Evolutionary conservation across 2,797 vertebrate species (phyloP).

Genomic region (Centroberyx gerrardi): DNA sequence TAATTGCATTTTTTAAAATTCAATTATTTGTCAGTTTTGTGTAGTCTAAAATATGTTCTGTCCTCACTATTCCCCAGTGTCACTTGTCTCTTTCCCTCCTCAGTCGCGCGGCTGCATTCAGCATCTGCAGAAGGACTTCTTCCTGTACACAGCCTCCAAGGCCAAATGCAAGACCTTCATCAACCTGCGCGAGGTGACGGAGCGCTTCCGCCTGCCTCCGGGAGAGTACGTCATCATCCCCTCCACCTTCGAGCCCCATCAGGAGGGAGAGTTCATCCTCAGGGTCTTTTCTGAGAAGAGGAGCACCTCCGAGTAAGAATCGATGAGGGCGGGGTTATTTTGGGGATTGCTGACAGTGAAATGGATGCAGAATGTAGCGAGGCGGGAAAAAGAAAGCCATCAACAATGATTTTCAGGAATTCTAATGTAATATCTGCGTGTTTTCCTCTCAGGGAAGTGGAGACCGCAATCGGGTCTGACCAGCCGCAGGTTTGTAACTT

Average conservation of each 20-base stretch:
- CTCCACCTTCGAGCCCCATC: conserved; percentile 93
- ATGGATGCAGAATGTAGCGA: conserved; percentile 1
- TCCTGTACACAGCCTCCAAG: conserved; percentile 95
- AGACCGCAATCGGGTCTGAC: conserved; percentile 86
- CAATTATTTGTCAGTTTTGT: too few species aligned
- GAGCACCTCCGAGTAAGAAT: conserved; percentile 95
- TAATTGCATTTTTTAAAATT: neutral
- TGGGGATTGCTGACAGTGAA: conserved; percentile 7
- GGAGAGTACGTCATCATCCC: conserved; percentile 95
- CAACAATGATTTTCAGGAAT: neutral
- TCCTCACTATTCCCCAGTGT: neutral
- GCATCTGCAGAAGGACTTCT: conserved; percentile 96
- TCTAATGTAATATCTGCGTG: conserved; percentile 25
- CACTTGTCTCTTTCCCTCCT: neutral
- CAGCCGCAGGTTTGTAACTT: conserved; percentile 85
- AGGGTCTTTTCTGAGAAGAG: conserved; percentile 98
- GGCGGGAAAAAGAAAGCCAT: neutral
- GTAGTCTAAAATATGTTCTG: too few species aligned
- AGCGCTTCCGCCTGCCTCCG: conserved; percentile 93
- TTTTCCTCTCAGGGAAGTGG: conserved; percentile 85
- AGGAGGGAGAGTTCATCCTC: conserved; percentile 97
- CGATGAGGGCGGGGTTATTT: neutral
- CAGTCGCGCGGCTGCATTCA: conserved; percentile 92
- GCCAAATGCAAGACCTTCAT: conserved; percentile 94
- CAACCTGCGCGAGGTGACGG: conserved; percentile 95